These are phyloP conservation scores for Eupelmus urozonus DNA, from an alignment of 2,888 invertebrate genomes.

Conservation along the genomic window DNA sequence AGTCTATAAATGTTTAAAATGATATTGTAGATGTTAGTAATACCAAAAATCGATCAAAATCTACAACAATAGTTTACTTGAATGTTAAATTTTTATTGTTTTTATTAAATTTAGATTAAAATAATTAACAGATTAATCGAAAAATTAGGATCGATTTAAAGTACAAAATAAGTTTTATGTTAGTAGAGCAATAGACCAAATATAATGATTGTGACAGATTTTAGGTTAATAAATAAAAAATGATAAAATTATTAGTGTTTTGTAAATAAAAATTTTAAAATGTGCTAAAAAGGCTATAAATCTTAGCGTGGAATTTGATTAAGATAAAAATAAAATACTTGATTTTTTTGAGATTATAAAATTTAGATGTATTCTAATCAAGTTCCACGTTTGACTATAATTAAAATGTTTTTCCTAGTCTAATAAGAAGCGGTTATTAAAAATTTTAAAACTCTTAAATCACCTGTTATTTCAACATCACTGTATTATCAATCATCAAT, in stretches of 20 bases:
- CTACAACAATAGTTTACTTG: not conserved
- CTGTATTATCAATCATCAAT: constrained; percentile 40
- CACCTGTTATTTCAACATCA: constrained; percentile 37
- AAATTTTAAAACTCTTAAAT: constrained; percentile 18
- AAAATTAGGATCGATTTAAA: constrained; percentile 24
- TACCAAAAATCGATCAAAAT: constrained; percentile 38
- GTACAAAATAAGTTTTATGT: not conserved
- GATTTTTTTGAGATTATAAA: not conserved
- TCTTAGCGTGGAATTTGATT: not conserved
- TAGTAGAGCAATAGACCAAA: not conserved
- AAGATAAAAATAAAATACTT: not conserved
- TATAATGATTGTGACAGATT: not conserved
- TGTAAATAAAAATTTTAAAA: not conserved
- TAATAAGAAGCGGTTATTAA: constrained; percentile 16
- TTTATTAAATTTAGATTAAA: not conserved
- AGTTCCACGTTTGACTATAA: constrained; percentile 14
- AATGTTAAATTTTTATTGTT: not conserved
- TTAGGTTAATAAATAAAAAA: not conserved
- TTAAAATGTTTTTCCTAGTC: not conserved
- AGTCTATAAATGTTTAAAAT: not conserved
- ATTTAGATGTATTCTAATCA: not conserved
- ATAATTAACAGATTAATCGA: not conserved
- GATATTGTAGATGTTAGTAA: not conserved
- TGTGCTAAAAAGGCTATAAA: not conserved
- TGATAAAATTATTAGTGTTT: not conserved